Evolutionary conservation across 2,888 invertebrate genomes (phyloP).

Genomic region (Eupithecia abbreviata): DNA sequence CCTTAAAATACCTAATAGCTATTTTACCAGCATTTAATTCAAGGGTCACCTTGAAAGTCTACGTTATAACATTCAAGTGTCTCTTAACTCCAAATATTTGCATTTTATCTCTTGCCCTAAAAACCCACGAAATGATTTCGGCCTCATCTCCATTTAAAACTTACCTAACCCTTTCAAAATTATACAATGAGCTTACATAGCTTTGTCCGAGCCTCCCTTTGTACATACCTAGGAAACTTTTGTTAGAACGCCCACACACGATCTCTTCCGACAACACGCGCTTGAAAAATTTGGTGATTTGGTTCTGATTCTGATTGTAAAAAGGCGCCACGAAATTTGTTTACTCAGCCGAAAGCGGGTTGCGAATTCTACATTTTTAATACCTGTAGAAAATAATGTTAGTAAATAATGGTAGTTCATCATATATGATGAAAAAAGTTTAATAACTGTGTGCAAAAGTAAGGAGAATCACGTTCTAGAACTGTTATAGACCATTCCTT

Average conservation of each 20-base stretch:
- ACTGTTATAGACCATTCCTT: too few relatives aligned
- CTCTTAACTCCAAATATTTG: slow-evolving; percentile 31
- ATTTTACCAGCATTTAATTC: slow-evolving; percentile 2
- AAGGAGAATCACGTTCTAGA: too few relatives aligned
- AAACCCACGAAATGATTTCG: slow-evolving; percentile 27
- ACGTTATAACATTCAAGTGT: slow-evolving; percentile 12
- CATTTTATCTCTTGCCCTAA: slow-evolving; percentile 33
- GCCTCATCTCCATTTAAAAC: slow-evolving; percentile 27
- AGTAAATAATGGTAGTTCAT: too few relatives aligned
- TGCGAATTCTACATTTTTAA: too few relatives aligned
- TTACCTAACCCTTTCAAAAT: slow-evolving; percentile 35
- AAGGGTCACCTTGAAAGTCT: slow-evolving; percentile 7
- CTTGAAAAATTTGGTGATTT: background rate
- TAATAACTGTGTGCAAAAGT: too few relatives aligned
- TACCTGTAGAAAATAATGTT: too few relatives aligned
- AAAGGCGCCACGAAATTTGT: too few relatives aligned
- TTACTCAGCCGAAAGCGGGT: too few relatives aligned
- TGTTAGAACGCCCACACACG: background rate
- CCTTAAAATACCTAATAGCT: background rate
- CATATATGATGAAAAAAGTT: too few relatives aligned
- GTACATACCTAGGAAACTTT: background rate
- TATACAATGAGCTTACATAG: slow-evolving; percentile 22
- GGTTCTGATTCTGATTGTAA: background rate
- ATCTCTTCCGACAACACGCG: background rate
- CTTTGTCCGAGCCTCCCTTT: background rate